A percentile compares a stretch with the other conserved stretches of the same genome.
Conservation (phyloP, 2,888 invertebrate genomes). For the Xanthorhoe designata region DNA sequence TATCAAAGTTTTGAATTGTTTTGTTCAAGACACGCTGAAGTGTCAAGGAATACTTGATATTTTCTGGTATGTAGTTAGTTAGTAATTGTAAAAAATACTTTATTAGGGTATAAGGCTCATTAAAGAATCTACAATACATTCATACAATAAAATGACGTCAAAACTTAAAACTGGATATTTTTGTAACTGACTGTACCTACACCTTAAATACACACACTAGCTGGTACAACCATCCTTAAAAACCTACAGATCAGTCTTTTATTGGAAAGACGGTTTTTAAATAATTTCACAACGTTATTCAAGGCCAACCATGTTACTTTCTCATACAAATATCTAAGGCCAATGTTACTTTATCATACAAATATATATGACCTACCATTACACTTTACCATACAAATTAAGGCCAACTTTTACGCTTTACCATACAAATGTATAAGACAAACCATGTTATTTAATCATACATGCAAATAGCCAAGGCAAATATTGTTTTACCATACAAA, state of each 20-base stretch:
- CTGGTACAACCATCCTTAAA: slow-evolving; percentile 42
- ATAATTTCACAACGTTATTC: slow-evolving; percentile 26
- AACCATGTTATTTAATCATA: neutral
- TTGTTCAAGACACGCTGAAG: too few species aligned
- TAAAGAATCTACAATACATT: too few species aligned
- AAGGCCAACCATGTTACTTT: slow-evolving; percentile 43
- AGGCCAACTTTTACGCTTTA: neutral
- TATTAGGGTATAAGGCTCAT: too few species aligned
- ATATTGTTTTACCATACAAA: neutral
- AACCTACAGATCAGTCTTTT: slow-evolving; percentile 60
- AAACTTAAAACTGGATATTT: neutral
- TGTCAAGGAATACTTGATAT: too few species aligned
- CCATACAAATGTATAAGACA: neutral
- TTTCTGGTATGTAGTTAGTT: too few species aligned
- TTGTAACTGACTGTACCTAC: neutral
- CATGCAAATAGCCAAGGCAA: neutral
- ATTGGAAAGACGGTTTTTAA: slow-evolving; percentile 52
- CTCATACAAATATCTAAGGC: slow-evolving; percentile 1
- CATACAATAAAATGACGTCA: too few species aligned
- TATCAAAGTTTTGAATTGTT: too few species aligned
- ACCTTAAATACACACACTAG: slow-evolving; percentile 15
- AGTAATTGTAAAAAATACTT: too few species aligned
- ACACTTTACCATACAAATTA: neutral
- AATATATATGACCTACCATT: neutral
- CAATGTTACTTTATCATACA: neutral